Evolutionary conservation across 2,888 invertebrate species (phyloP).

Genomic region (Galeruca laticollis): DNA sequence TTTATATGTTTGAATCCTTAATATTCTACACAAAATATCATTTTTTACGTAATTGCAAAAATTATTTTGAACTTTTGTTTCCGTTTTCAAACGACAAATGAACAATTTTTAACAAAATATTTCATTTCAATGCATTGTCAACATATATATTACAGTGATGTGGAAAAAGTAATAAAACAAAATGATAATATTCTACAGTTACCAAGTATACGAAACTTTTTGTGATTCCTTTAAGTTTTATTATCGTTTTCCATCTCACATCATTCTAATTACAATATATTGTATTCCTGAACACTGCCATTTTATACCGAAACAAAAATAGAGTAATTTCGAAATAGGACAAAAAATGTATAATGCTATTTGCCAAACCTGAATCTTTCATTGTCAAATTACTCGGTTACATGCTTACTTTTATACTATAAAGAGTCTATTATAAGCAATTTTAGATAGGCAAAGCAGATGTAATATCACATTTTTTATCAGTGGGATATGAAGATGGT

Average conservation of each 20-base stretch:
- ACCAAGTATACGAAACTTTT: no score
- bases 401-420: conserved; percentile 19
- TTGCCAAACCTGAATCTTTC: conserved; percentile 28
- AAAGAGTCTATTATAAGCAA: conserved; percentile 23
- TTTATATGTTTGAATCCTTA: no score
- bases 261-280: conserved; percentile 10
- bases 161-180: not conserved
- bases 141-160: not conserved
- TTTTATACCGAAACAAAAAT: conserved; percentile 33
- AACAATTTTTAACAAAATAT: not conserved
- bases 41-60: no score
- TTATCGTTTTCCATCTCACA: not conserved
- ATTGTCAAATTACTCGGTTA: conserved; percentile 7
- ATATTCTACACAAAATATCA: no score
- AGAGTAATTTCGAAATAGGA: conserved; percentile 17
- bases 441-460: conserved; percentile 33
- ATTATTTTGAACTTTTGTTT: no score
- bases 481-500: conserved; percentile 7
- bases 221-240: no score
- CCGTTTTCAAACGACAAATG: not conserved
- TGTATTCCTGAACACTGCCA: conserved; percentile 31
- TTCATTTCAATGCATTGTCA: not conserved
- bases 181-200: not conserved
- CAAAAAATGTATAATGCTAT: conserved; percentile 17
- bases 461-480: conserved; percentile 24